Percentiles rank a stretch among this genome's conserved stretches.
phyloP scores from a whole-genome alignment of 2,888 invertebrate genomes.

The Caenorhabditis macrosperma region DNA sequence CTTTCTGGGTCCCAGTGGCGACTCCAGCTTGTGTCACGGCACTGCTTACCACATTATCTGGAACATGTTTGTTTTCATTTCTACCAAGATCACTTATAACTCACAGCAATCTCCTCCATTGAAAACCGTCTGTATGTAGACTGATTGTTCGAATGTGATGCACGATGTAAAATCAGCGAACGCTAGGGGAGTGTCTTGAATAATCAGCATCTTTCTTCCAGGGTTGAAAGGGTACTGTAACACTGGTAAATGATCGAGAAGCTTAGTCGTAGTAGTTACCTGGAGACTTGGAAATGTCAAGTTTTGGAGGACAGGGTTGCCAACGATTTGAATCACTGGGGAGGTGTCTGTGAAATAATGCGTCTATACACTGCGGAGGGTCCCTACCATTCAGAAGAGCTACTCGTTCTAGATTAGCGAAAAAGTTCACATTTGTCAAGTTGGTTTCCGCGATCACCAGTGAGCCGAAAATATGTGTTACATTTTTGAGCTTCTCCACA shows the following conservation, averaged over 20 bases:
- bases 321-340: background rate
- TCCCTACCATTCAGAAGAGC: too few relatives aligned
- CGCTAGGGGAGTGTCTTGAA: background rate
- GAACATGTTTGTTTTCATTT: too few relatives aligned
- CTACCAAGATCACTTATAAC: too few relatives aligned
- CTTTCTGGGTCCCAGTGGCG: too few relatives aligned
- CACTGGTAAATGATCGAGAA: background rate
- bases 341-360: background rate
- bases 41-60: background rate
- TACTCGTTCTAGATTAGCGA: background rate
- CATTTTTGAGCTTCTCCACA: background rate
- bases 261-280: too few relatives aligned
- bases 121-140: background rate
- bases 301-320: background rate
- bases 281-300: background rate
- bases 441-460: conserved; percentile 1
- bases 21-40: too few relatives aligned
- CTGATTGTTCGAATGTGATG: background rate
- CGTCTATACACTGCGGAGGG: background rate
- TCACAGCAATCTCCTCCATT: background rate
- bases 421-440: background rate
- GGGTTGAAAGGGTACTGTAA: background rate
- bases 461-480: background rate
- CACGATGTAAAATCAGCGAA: background rate
- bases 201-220: background rate